phyloP scores from a whole-genome alignment of 1,140 invertebrate genomes.

The Ladona fulva region DNA sequence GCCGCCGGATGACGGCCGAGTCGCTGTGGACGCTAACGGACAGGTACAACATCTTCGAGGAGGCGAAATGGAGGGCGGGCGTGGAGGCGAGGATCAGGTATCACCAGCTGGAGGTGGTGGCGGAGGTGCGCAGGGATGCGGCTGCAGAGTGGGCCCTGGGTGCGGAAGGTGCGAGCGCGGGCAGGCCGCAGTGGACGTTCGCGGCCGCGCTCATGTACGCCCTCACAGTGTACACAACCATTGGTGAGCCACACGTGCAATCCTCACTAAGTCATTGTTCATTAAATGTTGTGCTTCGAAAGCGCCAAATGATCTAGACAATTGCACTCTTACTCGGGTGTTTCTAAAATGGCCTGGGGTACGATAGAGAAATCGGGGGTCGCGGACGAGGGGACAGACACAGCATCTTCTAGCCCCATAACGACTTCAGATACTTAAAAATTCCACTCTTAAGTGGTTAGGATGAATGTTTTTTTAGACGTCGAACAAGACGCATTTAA shows the following conservation, averaged over 20 bases:
- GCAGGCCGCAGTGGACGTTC: not conserved
- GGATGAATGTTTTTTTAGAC: too few relatives aligned
- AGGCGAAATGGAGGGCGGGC: not conserved
- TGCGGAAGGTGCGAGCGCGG: not conserved
- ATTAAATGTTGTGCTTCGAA: too few relatives aligned
- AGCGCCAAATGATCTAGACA: too few relatives aligned
- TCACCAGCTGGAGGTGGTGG: not conserved
- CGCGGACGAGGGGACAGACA: too few relatives aligned
- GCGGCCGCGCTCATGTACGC: conserved; percentile 12
- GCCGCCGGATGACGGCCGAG: not conserved
- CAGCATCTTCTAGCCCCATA: too few relatives aligned
- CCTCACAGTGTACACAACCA: conserved; percentile 11
- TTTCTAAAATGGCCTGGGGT: too few relatives aligned
- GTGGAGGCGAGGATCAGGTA: not conserved
- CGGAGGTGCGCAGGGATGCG: not conserved
- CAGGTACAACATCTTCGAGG: not conserved
- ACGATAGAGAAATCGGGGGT: too few relatives aligned
- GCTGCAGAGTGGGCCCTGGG: not conserved
- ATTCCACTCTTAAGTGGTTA: too few relatives aligned
- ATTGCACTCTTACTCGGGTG: too few relatives aligned
- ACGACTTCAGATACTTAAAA: too few relatives aligned
- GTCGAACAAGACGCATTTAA: too few relatives aligned
- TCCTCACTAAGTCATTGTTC: too few relatives aligned
- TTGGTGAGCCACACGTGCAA: not conserved
- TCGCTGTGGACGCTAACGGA: not conserved